These are phyloP conservation scores for Manis javanica DNA, from an alignment of 2,797 vertebrate genomes.

Conservation along the genomic window DNA sequence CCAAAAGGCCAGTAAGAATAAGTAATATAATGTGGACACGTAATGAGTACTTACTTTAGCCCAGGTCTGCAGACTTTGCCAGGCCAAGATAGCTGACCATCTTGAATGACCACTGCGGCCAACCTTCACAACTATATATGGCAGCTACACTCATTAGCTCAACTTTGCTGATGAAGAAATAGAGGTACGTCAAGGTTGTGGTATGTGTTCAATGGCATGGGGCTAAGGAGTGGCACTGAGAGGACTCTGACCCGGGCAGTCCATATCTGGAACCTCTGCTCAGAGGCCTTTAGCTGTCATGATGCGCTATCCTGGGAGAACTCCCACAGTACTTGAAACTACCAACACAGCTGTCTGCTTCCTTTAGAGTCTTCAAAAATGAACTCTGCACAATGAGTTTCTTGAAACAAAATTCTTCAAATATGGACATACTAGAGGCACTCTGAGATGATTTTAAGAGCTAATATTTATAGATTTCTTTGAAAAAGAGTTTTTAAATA, in stretches of 20 bases:
- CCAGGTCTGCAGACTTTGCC: not conserved
- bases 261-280: not conserved
- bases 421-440: not conserved
- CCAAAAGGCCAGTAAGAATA: not conserved
- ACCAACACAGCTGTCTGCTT: not conserved
- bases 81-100: not conserved
- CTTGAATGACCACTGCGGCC: not conserved
- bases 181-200: not conserved
- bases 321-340: no score
- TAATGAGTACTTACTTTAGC: not conserved
- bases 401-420: not conserved
- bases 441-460: conserved; percentile 1
- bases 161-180: not conserved
- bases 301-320: rapidly evolving
- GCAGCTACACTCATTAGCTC: not conserved
- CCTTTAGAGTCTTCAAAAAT: not conserved
- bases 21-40: not conserved
- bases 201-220: not conserved
- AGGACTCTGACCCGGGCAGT: not conserved
- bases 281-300: not conserved
- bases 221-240: not conserved
- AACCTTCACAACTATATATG: not conserved
- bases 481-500: not conserved
- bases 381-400: not conserved
- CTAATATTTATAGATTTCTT: not conserved